Base-by-base conservation (phyloP, 2,888 invertebrate species). In the Hesperia comma region DNA sequence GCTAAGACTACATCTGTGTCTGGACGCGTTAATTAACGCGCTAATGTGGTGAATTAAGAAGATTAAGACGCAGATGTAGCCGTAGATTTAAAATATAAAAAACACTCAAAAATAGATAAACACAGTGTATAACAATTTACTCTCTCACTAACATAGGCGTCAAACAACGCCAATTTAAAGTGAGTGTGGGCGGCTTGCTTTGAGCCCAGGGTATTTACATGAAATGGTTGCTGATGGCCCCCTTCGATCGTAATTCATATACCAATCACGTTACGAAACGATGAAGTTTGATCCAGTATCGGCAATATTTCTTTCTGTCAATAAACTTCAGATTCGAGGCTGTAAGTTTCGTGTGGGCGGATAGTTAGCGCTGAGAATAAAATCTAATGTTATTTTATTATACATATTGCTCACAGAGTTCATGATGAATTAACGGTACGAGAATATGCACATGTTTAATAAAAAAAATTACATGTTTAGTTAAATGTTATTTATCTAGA, bases 151-250 rank as follows among this genome's bases (percentile, higher is more conserved):
- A 54, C 54, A 55, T 43, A 43, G 51, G 21, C 41, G 55, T 19
- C 43, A 14, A 37, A 37, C 46, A 55, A 46, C 41, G 64, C 40
- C 53, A 57, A 64, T 58, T 53, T 40, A 64, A 26, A 26, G 19
- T 15, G n/a, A 19, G 32, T n/a, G 58, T 62, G 32, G 58, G 64
- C 41, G 58, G 17, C 40, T 5, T 56, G 56, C 10, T 14, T 63
- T 19, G 40, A 41, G 41, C 15, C 21, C 53, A 58, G 53, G 40
- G 17, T 26, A 41, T 64, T 58, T 53, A 64, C 64, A 26, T 58
- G 64, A 58, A 64, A 64, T 64, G 21, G 51, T 57, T 58, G 56
- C 51, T 53, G 64, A 64, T 64, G 57, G 51, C 58, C 53, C 58
- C 46, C 17, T 17, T n/a, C 41, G 40, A 37, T 58, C 58, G 40